These are phyloP conservation scores for Lagopus muta DNA, from an alignment of 2,113 vertebrate genomes.

Conservation along the genomic window DNA sequence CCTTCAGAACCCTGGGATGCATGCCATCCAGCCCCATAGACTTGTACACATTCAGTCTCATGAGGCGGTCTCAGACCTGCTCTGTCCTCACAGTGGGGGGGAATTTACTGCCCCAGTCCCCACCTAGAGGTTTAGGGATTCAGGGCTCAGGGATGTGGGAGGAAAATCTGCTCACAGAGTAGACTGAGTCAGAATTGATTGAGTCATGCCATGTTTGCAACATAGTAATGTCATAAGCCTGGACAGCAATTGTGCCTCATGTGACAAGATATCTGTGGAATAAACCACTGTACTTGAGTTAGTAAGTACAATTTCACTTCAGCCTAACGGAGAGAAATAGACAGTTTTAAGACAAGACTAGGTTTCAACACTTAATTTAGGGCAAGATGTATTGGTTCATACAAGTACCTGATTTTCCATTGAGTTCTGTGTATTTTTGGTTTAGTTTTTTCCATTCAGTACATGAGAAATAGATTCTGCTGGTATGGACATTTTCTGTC, in stretches of 20 bases:
- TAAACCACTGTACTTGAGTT: neutral
- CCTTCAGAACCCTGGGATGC: too few species aligned
- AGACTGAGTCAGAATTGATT: neutral
- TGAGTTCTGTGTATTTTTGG: neutral
- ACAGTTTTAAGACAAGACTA: neutral
- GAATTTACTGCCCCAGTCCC: too few species aligned
- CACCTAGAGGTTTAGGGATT: too few species aligned
- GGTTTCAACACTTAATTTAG: neutral
- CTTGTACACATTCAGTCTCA: too few species aligned
- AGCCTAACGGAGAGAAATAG: neutral
- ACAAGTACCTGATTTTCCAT: neutral
- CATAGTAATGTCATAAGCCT: neutral
- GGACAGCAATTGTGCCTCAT: neutral
- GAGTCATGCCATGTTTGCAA: neutral
- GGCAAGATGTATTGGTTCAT: neutral
- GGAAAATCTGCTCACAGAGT: neutral
- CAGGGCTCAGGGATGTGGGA: too few species aligned
- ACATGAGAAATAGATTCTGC: neutral
- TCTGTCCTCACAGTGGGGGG: too few species aligned
- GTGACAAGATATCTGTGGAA: neutral
- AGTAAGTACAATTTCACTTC: neutral
- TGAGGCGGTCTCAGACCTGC: too few species aligned
- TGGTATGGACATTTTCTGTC: neutral
- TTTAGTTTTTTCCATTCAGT: neutral
- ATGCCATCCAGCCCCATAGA: too few species aligned